Percentiles rank a stretch among this genome's conserved stretches.
These are phyloP conservation scores for Neolamprologus kungweensis DNA, from an alignment of 2,113 vertebrate species.

Conservation along the genomic window DNA sequence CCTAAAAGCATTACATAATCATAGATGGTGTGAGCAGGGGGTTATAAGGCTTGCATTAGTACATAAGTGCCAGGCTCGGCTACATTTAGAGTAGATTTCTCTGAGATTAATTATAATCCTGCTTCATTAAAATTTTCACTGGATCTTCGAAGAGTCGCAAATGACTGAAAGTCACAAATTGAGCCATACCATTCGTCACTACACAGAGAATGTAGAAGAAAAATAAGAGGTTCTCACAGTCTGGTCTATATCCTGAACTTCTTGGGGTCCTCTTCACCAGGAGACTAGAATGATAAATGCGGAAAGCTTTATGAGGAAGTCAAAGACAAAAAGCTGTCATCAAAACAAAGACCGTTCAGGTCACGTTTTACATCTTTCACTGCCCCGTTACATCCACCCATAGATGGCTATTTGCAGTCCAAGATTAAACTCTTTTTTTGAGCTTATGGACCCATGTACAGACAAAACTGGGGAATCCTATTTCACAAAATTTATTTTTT, in stretches of 20 bases:
- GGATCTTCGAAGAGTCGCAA: background rate
- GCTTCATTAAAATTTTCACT: background rate
- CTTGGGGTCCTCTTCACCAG: constrained; percentile 77
- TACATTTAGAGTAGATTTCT: constrained; percentile 7
- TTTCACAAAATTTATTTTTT: background rate
- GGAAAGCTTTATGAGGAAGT: background rate
- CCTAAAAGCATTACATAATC: constrained; percentile 68
- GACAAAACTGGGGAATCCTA: background rate
- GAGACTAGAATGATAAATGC: constrained; percentile 55
- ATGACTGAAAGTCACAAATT: background rate
- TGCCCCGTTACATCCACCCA: background rate
- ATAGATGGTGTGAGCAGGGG: background rate
- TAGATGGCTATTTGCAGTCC: background rate
- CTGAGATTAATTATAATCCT: constrained; percentile 24
- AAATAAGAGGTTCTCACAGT: constrained; percentile 68
- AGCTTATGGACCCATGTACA: background rate
- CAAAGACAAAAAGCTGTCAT: background rate
- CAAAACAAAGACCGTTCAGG: background rate
- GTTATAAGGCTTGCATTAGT: constrained; percentile 2
- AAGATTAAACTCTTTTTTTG: background rate
- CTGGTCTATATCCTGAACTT: constrained; percentile 76
- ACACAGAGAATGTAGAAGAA: background rate
- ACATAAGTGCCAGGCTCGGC: background rate
- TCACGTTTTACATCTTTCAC: background rate
- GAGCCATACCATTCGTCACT: background rate